Evolutionary conservation across 1,140 invertebrate genomes (phyloP).

Genomic region (Drosophila takahashii): DNA sequence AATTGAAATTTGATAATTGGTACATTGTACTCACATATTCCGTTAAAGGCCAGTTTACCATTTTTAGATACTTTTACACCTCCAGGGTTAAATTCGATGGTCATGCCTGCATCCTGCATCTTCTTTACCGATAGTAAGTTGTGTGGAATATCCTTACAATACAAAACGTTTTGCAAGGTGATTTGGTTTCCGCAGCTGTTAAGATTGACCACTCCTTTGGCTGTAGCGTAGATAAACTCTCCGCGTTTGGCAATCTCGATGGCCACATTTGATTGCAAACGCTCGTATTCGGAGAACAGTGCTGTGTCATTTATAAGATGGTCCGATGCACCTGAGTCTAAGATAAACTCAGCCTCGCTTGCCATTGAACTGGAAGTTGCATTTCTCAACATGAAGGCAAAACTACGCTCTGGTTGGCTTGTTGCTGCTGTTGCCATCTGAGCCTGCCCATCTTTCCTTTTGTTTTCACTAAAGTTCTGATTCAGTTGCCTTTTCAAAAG

Average conservation of each 20-base stretch:
- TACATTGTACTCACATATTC: slow-evolving; percentile 54
- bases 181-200: slow-evolving; percentile 21
- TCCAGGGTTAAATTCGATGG: too few species aligned
- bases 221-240: slow-evolving; percentile 40
- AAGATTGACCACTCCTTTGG: slow-evolving; percentile 26
- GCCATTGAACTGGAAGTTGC: slow-evolving; percentile 4
- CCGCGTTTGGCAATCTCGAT: slow-evolving; percentile 3
- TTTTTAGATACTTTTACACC: too few species aligned
- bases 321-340: slow-evolving; percentile 80
- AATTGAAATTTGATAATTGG: slow-evolving; percentile 13
- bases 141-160: slow-evolving; percentile 24
- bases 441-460: slow-evolving; percentile 20
- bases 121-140: slow-evolving; percentile 40
- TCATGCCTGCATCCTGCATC: slow-evolving; percentile 15
- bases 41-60: slow-evolving; percentile 8
- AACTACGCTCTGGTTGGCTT: too few species aligned
- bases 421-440: slow-evolving; percentile 15
- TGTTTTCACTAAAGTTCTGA: slow-evolving; percentile 4
- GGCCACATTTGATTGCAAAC: slow-evolving; percentile 16
- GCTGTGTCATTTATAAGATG: slow-evolving; percentile 72
- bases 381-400: slow-evolving; percentile 13
- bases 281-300: slow-evolving; percentile 48
- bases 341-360: slow-evolving; percentile 53
- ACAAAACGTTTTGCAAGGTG: slow-evolving; percentile 29
- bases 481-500: slow-evolving; percentile 43